Conservation (phyloP, 2,888 invertebrate species). For the Stenchaetothrips biformis region DNA sequence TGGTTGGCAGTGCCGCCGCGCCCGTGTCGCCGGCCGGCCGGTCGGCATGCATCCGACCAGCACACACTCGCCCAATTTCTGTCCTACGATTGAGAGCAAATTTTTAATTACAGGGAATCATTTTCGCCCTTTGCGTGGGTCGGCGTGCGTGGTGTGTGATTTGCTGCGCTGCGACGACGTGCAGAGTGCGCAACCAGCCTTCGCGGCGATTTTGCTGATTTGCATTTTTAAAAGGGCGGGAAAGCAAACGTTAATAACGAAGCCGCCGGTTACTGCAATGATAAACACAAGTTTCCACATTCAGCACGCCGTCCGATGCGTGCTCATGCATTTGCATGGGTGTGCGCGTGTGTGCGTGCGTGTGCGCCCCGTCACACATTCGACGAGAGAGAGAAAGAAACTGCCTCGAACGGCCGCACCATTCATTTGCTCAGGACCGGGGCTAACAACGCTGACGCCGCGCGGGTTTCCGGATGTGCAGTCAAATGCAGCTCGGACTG, state of each 20-base stretch:
- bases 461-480: no score
- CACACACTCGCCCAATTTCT: no score
- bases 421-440: no score
- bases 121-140: background rate
- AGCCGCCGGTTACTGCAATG: background rate
- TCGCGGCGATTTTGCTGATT: background rate
- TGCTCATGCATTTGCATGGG: constrained; percentile 6
- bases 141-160: background rate
- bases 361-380: background rate
- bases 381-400: background rate
- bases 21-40: background rate
- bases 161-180: background rate
- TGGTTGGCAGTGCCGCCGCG: background rate
- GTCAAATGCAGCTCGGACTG: no score
- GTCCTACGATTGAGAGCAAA: no score
- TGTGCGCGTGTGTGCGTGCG: background rate
- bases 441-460: no score
- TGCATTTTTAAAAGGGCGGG: background rate
- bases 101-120: background rate
- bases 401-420: background rate
- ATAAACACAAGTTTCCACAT: background rate
- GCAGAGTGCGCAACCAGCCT: background rate
- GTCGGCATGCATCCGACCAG: no score
- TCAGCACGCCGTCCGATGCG: background rate
- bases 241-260: background rate